Conservation (phyloP, 1,140 invertebrate genomes). For the Rhagoletis zephyria region DNA sequence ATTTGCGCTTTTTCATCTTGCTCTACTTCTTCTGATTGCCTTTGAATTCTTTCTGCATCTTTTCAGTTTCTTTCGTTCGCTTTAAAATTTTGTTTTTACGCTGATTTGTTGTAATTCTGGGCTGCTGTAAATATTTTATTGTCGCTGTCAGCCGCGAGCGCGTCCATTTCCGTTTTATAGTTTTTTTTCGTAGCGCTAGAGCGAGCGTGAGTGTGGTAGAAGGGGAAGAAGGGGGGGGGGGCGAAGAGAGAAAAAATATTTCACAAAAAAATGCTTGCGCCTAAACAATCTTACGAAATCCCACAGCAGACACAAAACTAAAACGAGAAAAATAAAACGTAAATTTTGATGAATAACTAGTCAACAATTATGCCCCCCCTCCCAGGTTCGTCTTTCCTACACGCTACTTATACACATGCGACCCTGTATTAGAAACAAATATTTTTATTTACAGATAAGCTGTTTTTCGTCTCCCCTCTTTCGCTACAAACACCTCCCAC, state of each 20-base stretch:
- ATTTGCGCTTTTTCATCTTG: slow-evolving; percentile 15
- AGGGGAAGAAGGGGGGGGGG: neutral
- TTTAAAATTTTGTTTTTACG: neutral
- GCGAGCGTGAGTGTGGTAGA: neutral
- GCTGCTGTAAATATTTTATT: slow-evolving; percentile 49
- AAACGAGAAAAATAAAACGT: neutral
- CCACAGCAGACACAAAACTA: neutral
- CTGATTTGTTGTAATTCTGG: neutral
- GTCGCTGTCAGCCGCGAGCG: slow-evolving; percentile 15
- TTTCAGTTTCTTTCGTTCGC: neutral
- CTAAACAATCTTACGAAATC: slow-evolving; percentile 3
- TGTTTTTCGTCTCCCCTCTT: neutral
- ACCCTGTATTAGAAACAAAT: neutral
- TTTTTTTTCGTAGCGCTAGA: neutral
- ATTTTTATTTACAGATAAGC: neutral
- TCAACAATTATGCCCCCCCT: neutral
- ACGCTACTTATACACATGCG: neutral
- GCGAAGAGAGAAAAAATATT: neutral
- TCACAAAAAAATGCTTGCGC: neutral
- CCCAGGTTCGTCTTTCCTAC: neutral
- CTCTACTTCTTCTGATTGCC: neutral
- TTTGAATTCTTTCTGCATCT: neutral
- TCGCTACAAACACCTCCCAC: no score
- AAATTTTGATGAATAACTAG: slow-evolving; percentile 51
- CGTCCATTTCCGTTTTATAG: slow-evolving; percentile 40